Evolutionary conservation across 2,888 invertebrate genomes (phyloP), one percentile per base, ranked within the genome.

Genomic region (Lepidonotus clava): DNA sequence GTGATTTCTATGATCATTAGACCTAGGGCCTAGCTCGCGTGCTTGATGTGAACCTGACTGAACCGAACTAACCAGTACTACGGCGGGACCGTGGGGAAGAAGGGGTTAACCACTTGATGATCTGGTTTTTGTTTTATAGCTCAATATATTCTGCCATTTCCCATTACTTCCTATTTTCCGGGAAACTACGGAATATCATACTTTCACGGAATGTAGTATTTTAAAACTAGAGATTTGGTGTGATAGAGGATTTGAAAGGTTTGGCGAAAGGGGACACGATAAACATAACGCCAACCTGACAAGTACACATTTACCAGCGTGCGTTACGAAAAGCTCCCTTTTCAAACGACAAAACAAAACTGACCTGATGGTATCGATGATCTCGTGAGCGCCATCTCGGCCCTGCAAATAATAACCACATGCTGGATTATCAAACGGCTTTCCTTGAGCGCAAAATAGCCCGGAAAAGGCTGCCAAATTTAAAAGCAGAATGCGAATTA

Each of bases 361-460:
- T 94, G 95, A 97, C 97, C 96, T 96, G 95, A 98, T 98, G 77
- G 98, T 98, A 95, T 98, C 98, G 92, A 97, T 96, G 93, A 98
- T 97, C 95, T 98, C 98, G 94, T 97, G 95, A 91, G 97, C 97
- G 92, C 97, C 97, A 95, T 98, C 98, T 87, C 92, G 92, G 80
- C 92, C 93, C 89, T 93, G 93, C 93, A 93, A 90, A 84, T 91
- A 91, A 88, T 85, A 71, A 89, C 32, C 2, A 86, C 18, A 86
- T 34, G 14, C 1, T n/a, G n/a, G 8, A 34, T 5, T 28, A 34
- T 32, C 5, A 28, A 76, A 24, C n/a, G n/a, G 4, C 14, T 38
- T 83, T 8, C 5, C 18, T 41, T 18, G 40, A 24, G 24, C 40
- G 38, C n/a, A 36, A 66, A 34, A 53, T 83, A 36, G 4, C 41